Base-by-base conservation (phyloP, 2,888 invertebrate genomes). In the Lepidocyrtinus sp. region DNA sequence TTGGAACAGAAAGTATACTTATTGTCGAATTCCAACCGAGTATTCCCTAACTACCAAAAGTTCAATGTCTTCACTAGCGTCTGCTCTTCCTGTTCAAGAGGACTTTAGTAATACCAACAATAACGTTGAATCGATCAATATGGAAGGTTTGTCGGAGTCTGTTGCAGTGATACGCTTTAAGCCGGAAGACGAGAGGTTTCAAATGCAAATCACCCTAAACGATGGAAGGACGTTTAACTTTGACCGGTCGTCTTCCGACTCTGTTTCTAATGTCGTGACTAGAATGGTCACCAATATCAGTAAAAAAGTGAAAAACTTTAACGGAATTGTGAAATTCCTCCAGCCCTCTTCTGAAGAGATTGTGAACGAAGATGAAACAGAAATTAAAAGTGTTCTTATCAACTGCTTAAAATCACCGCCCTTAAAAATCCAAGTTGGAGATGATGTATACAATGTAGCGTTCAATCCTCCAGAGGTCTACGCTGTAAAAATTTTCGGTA, bases 151-250 rank as follows among this genome's bases (percentile, higher is more conserved):
- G 46, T 22, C 22, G 12, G 61, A 24, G 1, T 21, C 17, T 1
- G 65, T 68, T 1, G 92, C 91, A 0, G 92, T 92, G 87, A 88
- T 93, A 62, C 89, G 92, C 2, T 90, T 91, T 85, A 85, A 89
- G 0, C 87, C 89, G 3, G 90, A 90, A 0, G 89, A 89, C 0
- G 89, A 90, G 45, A 89, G 90, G 12, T 91, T 93, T 84, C 89
- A 91, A 82, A 89, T 93, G 25, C 90, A 90, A 1, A 92, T 93
- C 86, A 90, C 90, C 22, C 92, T 91, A 84, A 90, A 91, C 86
- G 83, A 89, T 1, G 87, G 88, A 0, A 85, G 90, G 2, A 90
- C 89, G 1, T 87, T 93, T 1, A 90, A 92, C 78, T 86, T 86
- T 75, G 83, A 85, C 22, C 70, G 86, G n/a, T 27, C 67, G 1